Percentiles rank a stretch among this genome's conserved stretches.
These are phyloP conservation scores for Heliconius ethilla DNA, from an alignment of 2,888 invertebrate genomes.

Conservation along the genomic window DNA sequence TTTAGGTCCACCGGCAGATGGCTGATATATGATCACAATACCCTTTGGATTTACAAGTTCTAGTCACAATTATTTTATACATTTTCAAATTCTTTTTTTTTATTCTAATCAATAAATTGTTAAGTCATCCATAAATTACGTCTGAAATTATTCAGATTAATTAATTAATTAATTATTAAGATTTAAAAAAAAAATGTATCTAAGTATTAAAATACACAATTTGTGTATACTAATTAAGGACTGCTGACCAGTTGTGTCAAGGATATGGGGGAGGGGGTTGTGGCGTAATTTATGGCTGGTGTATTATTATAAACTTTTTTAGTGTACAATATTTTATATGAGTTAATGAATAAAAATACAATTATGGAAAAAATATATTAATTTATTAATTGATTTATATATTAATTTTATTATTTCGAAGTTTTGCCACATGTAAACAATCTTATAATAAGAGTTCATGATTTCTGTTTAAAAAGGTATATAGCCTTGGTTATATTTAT, in stretches of 20 bases:
- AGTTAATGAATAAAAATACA: background rate
- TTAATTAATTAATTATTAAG: too few relatives aligned
- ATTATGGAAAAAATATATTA: background rate
- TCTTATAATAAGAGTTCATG: background rate
- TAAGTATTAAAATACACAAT: background rate
- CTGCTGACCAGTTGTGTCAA: background rate
- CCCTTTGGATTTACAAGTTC: background rate
- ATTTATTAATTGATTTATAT: background rate
- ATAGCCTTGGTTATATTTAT: background rate
- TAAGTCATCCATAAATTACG: background rate
- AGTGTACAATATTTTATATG: background rate
- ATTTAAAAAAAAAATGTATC: background rate
- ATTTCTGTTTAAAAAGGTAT: background rate
- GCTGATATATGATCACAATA: slow-evolving; percentile 80
- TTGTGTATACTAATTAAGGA: background rate
- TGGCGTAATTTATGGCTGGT: background rate
- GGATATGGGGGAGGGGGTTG: too few relatives aligned
- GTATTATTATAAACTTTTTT: background rate
- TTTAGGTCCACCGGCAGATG: slow-evolving; percentile 97
- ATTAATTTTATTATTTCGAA: background rate
- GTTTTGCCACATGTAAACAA: too few relatives aligned
- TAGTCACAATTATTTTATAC: slow-evolving; percentile 1
- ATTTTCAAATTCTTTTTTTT: background rate
- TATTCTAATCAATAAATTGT: slow-evolving; percentile 5
- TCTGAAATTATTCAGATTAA: too few relatives aligned